Conservation (phyloP, 2,113 vertebrate genomes). For the Psittacara wagleri region DNA sequence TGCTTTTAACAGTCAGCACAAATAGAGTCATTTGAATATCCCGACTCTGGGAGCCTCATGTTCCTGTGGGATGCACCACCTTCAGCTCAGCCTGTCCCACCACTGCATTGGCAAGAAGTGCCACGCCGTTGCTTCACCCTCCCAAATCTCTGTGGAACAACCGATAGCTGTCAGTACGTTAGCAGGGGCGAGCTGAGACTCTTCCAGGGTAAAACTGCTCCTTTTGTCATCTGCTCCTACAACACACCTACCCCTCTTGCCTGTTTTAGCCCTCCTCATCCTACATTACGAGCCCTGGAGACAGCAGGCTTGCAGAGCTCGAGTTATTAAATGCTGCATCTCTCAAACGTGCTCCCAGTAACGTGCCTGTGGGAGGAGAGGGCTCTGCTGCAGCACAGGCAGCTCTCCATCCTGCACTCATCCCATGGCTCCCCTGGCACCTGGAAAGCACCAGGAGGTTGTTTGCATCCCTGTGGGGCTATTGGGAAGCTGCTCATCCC, state of each 20-base stretch:
- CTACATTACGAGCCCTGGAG: background rate
- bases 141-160: background rate
- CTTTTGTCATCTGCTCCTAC: background rate
- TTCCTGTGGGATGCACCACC: background rate
- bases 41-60: background rate
- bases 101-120: fast-evolving
- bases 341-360: fast-evolving
- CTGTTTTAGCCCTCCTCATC: background rate
- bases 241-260: background rate
- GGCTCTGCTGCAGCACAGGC: background rate
- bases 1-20: background rate
- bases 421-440: background rate
- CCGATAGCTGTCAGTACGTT: background rate
- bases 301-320: background rate
- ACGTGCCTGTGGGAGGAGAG: background rate
- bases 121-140: background rate
- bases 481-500: background rate
- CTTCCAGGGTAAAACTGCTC: background rate
- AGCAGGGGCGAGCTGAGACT: background rate
- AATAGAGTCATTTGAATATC: background rate
- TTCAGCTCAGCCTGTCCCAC: background rate
- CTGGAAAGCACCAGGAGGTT: background rate
- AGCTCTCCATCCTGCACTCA: background rate
- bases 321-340: fast-evolving
- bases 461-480: background rate